Conservation (phyloP, 2,797 vertebrate species). For the Acanthornis magna region DNA sequence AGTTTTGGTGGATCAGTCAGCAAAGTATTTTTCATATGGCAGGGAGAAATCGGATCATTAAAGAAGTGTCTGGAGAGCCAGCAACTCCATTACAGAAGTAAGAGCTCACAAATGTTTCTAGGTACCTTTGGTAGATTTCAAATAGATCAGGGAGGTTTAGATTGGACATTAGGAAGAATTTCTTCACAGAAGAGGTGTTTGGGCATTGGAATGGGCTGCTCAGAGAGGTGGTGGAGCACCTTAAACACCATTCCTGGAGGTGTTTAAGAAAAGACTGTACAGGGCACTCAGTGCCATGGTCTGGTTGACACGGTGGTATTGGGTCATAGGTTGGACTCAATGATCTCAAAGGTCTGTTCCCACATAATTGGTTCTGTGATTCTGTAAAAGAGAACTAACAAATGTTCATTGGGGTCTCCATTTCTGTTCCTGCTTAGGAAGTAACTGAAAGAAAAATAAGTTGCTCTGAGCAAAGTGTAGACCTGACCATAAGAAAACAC, state of each 20-base stretch:
- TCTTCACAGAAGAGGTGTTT: background rate
- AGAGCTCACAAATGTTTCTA: background rate
- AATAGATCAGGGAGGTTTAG: background rate
- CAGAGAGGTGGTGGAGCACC: background rate
- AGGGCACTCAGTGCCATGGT: background rate
- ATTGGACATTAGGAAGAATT: background rate
- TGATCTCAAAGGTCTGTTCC: background rate
- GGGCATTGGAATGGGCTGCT: background rate
- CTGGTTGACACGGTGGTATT: background rate
- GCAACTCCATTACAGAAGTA: background rate
- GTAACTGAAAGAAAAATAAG: background rate
- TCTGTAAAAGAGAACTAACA: background rate
- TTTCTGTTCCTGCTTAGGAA: background rate
- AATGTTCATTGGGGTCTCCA: background rate
- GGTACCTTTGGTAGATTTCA: background rate
- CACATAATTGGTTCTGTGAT: background rate
- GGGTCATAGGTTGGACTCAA: background rate
- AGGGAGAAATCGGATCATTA: background rate
- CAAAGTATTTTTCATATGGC: background rate
- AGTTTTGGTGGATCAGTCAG: background rate
- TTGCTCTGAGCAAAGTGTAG: background rate
- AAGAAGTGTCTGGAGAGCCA: background rate
- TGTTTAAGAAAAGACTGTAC: background rate
- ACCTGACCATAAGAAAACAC: background rate
- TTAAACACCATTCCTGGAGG: fast-evolving